Evolutionary conservation across 2,797 vertebrate genomes (phyloP).

Genomic region (Coilia nasus): DNA sequence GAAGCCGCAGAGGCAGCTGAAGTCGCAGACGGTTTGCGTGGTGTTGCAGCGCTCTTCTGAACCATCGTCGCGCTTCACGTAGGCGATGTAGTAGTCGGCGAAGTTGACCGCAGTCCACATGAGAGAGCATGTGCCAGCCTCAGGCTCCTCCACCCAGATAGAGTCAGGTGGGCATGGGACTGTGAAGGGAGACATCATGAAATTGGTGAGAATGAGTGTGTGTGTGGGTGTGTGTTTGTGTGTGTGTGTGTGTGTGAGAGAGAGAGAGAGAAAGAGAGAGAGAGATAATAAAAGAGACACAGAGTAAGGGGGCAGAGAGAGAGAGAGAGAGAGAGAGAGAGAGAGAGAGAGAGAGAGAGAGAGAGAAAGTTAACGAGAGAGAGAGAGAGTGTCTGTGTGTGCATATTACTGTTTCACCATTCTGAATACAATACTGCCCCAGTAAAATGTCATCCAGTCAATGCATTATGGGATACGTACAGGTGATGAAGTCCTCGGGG

Average conservation of each 20-base stretch:
- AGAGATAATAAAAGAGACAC: not conserved
- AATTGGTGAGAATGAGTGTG: not conserved
- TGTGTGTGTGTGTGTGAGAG: not conserved
- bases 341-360: too few species aligned
- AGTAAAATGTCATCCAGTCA: not conserved
- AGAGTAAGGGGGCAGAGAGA: too few species aligned
- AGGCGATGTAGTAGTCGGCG: slow-evolving; percentile 83
- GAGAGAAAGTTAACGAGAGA: too few species aligned
- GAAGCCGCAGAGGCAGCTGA: slow-evolving; percentile 85
- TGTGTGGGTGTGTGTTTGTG: not conserved
- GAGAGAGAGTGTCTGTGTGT: not conserved
- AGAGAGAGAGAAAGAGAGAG: not conserved
- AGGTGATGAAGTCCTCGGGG: slow-evolving; percentile 74
- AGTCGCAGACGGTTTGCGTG: slow-evolving; percentile 77
- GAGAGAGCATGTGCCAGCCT: slow-evolving; percentile 78
- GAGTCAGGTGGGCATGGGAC: slow-evolving; percentile 85
- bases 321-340: too few species aligned
- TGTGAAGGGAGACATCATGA: slow-evolving; percentile 53
- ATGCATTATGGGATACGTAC: slow-evolving; percentile 68
- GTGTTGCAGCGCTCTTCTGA: slow-evolving; percentile 86
- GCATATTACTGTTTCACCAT: not conserved
- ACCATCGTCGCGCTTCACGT: slow-evolving; percentile 89
- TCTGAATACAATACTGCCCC: too few species aligned
- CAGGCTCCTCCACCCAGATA: slow-evolving; percentile 76
- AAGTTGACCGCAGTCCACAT: slow-evolving; percentile 76